Percentiles rank a stretch among this genome's conserved stretches.
These are phyloP conservation scores for Rhyacichthys aspro DNA, from an alignment of 2,797 vertebrate species.

Conservation along the genomic window DNA sequence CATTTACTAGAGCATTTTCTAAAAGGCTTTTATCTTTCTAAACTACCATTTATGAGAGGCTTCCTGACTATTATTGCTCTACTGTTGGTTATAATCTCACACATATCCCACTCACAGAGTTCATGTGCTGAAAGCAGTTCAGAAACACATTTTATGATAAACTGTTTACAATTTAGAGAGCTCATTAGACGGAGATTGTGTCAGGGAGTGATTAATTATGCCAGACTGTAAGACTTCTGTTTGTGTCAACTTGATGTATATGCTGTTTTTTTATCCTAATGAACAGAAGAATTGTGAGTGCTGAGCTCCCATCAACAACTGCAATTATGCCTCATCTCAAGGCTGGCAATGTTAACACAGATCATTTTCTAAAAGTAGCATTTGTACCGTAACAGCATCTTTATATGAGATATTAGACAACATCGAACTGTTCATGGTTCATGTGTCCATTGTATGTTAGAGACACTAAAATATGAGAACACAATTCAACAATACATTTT, in stretches of 20 bases:
- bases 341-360: slow-evolving; percentile 45
- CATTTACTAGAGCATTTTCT: not conserved
- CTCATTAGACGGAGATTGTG: slow-evolving; percentile 78
- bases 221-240: slow-evolving; percentile 77
- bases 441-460: slow-evolving; percentile 4
- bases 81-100: slow-evolving; percentile 20
- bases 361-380: slow-evolving; percentile 40
- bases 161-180: slow-evolving; percentile 73
- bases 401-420: slow-evolving; percentile 11
- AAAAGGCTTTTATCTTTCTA: not conserved
- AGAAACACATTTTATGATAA: slow-evolving; percentile 63
- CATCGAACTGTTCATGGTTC: slow-evolving; percentile 7
- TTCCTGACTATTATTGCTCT: not conserved
- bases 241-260: slow-evolving; percentile 83
- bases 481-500: too few relatives aligned
- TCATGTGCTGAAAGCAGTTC: slow-evolving; percentile 51
- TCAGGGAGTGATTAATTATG: slow-evolving; percentile 79
- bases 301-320: slow-evolving; percentile 59
- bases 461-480: not conserved
- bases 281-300: slow-evolving; percentile 69
- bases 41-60: slow-evolving; percentile 17
- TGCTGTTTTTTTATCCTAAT: slow-evolving; percentile 75
- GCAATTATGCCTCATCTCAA: slow-evolving; percentile 62
- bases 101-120: slow-evolving; percentile 38
- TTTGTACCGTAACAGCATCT: slow-evolving; percentile 19